These are phyloP conservation scores for Drosophila barbarae DNA, from an alignment of 2,888 invertebrate genomes.

Conservation along the genomic window DNA sequence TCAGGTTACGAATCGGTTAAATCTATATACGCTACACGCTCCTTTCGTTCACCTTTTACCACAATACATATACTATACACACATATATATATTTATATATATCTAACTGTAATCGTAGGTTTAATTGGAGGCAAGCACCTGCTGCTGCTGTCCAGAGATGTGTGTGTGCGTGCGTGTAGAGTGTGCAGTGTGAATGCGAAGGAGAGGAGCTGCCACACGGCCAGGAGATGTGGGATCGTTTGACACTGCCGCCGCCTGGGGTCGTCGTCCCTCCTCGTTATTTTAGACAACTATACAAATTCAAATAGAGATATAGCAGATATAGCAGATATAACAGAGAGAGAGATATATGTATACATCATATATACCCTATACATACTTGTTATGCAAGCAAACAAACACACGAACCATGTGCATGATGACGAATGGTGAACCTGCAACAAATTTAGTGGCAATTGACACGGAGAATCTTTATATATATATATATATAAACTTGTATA, in stretches of 20 bases:
- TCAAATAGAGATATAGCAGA: slow-evolving; percentile 27
- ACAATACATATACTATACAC: slow-evolving; percentile 11
- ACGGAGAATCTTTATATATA: slow-evolving; percentile 38
- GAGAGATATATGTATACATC: slow-evolving; percentile 35
- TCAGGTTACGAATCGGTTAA: slow-evolving; percentile 67
- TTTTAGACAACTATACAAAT: slow-evolving; percentile 38
- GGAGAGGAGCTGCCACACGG: slow-evolving; percentile 13
- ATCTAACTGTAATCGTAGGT: slow-evolving; percentile 14
- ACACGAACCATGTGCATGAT: slow-evolving; percentile 27
- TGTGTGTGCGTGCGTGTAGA: slow-evolving; percentile 8
- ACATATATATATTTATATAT: slow-evolving; percentile 1
- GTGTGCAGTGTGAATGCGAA: slow-evolving; percentile 5
- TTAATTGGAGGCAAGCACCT: slow-evolving; percentile 6
- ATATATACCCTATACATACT: slow-evolving; percentile 25
- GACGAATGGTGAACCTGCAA: slow-evolving; percentile 17
- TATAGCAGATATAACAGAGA: slow-evolving; percentile 25
- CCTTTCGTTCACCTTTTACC: slow-evolving; percentile 12
- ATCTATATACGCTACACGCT: slow-evolving; percentile 28
- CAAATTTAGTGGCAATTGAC: slow-evolving; percentile 43
- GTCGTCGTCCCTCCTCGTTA: slow-evolving; percentile 6
- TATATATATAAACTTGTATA: slow-evolving; percentile 7
- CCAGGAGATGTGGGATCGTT: slow-evolving; percentile 2
- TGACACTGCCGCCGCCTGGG: slow-evolving; percentile 13
- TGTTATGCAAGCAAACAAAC: slow-evolving; percentile 27
- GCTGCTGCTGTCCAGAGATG: slow-evolving; percentile 6